A percentile compares a stretch with the other conserved stretches of the same genome.
These are phyloP conservation scores for Parnassius orleans DNA, from an alignment of 2,888 invertebrate species.

Conservation along the genomic window DNA sequence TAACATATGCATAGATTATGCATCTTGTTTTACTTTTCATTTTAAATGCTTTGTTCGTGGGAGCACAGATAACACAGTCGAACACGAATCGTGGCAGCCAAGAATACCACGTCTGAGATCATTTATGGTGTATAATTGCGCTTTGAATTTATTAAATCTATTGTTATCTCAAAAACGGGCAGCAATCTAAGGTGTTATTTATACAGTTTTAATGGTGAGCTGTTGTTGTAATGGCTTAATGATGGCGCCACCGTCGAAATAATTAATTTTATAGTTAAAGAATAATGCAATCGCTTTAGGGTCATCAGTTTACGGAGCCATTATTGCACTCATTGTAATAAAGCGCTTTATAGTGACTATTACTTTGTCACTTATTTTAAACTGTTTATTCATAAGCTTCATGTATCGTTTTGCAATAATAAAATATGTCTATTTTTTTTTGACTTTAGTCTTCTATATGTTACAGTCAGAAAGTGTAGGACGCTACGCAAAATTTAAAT, in stretches of 20 bases:
- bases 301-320: conserved; percentile 14
- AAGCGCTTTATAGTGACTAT: conserved; percentile 34
- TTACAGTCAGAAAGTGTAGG: too few relatives aligned
- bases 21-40: neutral
- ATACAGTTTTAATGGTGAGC: conserved; percentile 60
- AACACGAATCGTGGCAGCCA: neutral
- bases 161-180: conserved; percentile 40
- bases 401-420: too few relatives aligned
- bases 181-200: conserved; percentile 60
- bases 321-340: conserved; percentile 40
- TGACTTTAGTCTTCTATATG: too few relatives aligned
- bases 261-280: conserved; percentile 30
- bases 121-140: conserved; percentile 30
- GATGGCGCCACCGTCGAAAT: conserved; percentile 47
- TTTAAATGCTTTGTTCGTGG: neutral
- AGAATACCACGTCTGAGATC: neutral
- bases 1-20: neutral
- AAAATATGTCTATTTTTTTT: too few relatives aligned
- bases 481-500: too few relatives aligned
- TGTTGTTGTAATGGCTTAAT: conserved; percentile 62
- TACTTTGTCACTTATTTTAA: conserved; percentile 1
- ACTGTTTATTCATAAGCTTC: neutral
- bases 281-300: conserved; percentile 50
- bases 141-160: conserved; percentile 31
- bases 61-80: conserved; percentile 4